Evolutionary conservation across 2,797 vertebrate genomes (phyloP), one percentile per base, ranked within the genome.

Genomic region (Alosa sapidissima): DNA sequence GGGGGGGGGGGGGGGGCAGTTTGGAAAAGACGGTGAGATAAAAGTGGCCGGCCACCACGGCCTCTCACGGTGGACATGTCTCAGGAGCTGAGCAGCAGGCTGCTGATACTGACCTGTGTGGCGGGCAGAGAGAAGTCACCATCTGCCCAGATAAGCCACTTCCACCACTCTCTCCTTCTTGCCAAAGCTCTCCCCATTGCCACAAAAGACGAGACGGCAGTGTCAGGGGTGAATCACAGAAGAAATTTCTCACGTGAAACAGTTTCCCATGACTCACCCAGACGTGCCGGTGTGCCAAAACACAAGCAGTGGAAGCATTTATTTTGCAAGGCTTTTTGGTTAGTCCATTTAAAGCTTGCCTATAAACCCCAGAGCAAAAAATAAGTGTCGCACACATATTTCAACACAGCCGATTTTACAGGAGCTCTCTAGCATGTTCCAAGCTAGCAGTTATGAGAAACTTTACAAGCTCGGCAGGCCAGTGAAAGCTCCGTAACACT

Each of bases 11-110:
- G 24, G 62, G 62, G 62, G 62, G 24, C 7, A 7, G 5, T 33
- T 91, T 68, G 86, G 84, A 51, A 88, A 90, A 78, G 85, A 88
- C 19, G 84, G 84, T 11, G 68, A 91, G 86, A 88, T 91, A 85
- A 93, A 93, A 85, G 5, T 58, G 85, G 36, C 65, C 10, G 33
- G 65, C 65, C 33, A 9, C 33, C 33, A 16, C 13, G 33, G 36
- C 68, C 68, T 41, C 68, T 52, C 10, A 13, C 14, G 36, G 33
- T 5, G 33, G 36, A 47, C 72, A 19, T 78, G 45, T 78, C 72
- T 21, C 72, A 78, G 72, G 36, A 21, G 72, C 36, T 16, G 72
- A 16, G 16, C 36, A 16, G 41, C 36, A 78, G 5, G 41, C 72
- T 14, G 36, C 36, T 45, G 72, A 47, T 78, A 21, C 72, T 47